Evolutionary conservation across 2,113 vertebrate genomes (phyloP), one percentile per base, ranked within the genome.

Genomic region (Paradisaea rubra): DNA sequence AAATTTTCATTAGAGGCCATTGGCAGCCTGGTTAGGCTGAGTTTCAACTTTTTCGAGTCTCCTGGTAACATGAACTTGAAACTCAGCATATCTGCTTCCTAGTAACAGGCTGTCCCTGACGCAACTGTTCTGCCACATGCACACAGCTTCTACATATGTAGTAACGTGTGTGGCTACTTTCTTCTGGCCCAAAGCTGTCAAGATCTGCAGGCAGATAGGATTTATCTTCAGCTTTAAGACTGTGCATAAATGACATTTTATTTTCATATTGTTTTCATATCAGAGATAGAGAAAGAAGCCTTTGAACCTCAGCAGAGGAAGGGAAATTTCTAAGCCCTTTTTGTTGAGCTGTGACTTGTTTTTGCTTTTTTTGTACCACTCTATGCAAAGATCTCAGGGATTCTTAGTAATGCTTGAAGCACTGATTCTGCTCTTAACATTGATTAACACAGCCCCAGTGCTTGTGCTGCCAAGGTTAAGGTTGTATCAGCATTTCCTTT

Each of bases 1-100:
- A 98, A 98, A 97, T 97, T 98, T 98, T 98, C 98, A 98, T 98
- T 97, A 98, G 97, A 97, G 97, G 97, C 97, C 96, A 97, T 96
- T 97, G 97, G 96, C 95, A 97, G 95, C 89, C 96, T 97, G 96
- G 97, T 98, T 95, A 98, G 98, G 98, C 98, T 97, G 92, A 79
- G 94, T 97, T 97, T 95, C 97, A 98, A 96, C 97, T 97, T 97
- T 97, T 92, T 92, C 71, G 3, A 97, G 88, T 96, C 95, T 98
- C 97, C 78, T 97, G 94, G 94, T 98, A 96, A 96, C 78, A 78
- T 49, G 96, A 98, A 98, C 92, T 95, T 97, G 94, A 97, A 97
- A 94, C 94, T 97, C 97, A 96, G 96, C 89, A 50, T 96, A 96
- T 97, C 97, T 89, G 39, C 76, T 93, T 94, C 94, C 93, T 95